phyloP scores from a whole-genome alignment of 1,140 invertebrate genomes.

The Druon quercuslanigerum region DNA sequence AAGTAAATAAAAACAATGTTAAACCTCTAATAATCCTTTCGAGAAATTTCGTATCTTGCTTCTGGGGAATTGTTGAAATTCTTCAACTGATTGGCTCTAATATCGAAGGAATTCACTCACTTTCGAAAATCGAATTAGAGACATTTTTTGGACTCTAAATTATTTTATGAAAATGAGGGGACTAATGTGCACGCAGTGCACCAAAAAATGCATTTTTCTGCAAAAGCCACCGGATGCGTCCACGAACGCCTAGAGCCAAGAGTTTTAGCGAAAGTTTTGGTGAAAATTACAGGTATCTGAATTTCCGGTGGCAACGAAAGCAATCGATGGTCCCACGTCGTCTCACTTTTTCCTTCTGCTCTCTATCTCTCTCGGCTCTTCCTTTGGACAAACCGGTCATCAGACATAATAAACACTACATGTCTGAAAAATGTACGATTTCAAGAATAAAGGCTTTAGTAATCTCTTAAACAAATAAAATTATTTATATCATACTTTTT shows the following conservation, averaged over 20 bases:
- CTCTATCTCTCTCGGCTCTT: slow-evolving; percentile 6
- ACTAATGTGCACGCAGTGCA: slow-evolving; percentile 9
- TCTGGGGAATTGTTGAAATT: slow-evolving; percentile 8
- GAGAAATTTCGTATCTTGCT: not conserved
- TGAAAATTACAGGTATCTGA: slow-evolving; percentile 63
- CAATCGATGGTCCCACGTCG: slow-evolving; percentile 47
- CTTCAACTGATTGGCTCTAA: slow-evolving; percentile 19
- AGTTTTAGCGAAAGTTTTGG: slow-evolving; percentile 62
- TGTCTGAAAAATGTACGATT: not conserved
- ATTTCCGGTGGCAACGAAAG: slow-evolving; percentile 67
- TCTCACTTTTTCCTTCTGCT: slow-evolving; percentile 2
- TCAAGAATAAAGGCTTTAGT: not conserved
- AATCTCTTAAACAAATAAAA: not conserved
- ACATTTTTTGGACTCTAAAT: not conserved
- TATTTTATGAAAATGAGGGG: slow-evolving; percentile 13
- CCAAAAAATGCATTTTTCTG: not conserved
- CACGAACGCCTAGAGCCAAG: slow-evolving; percentile 48
- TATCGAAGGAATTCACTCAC: not conserved
- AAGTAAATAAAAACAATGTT: too few relatives aligned
- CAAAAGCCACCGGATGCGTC: slow-evolving; percentile 16
- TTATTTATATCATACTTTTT: too few relatives aligned
- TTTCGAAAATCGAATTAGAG: slow-evolving; percentile 10
- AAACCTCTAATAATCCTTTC: not conserved
- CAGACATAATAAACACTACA: not conserved
- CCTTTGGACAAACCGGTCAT: slow-evolving; percentile 15